A percentile compares a stretch with the other conserved stretches of the same genome.
Conservation (phyloP, 2,113 vertebrate genomes). For the Pardalotus punctatus region DNA sequence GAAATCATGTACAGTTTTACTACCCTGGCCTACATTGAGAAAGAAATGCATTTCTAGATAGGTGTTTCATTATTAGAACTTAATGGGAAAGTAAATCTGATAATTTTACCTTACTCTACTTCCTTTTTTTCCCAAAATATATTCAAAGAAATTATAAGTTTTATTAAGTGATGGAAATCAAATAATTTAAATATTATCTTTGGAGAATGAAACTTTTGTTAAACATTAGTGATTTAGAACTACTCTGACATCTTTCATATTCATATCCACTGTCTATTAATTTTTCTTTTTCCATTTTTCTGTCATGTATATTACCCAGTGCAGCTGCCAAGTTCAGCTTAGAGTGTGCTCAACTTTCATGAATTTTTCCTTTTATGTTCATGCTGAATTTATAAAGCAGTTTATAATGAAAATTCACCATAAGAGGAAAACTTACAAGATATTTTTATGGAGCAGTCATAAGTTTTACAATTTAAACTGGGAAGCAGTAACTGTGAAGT, state of each 20-base stretch:
- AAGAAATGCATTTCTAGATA: background rate
- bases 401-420: background rate
- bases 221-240: background rate
- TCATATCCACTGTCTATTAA: background rate
- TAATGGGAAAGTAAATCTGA: background rate
- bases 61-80: background rate
- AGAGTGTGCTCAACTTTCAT: background rate
- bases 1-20: background rate
- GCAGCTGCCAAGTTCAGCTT: conserved; percentile 5
- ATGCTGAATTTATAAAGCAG: background rate
- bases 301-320: background rate
- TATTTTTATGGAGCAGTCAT: background rate
- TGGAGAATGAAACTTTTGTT: background rate
- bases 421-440: conserved; percentile 6
- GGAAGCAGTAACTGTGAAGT: conserved; percentile 6
- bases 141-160: background rate
- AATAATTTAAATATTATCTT: background rate
- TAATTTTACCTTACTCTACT: background rate
- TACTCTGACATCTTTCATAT: background rate
- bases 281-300: conserved; percentile 25
- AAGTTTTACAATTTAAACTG: conserved; percentile 23
- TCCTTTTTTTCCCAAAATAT: background rate
- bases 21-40: background rate
- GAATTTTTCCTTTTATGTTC: conserved; percentile 14
- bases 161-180: background rate